A percentile compares a stretch with the other conserved stretches of the same genome.
These are phyloP conservation scores for Eupsilia transversa DNA, from an alignment of 2,888 invertebrate species.

Conservation along the genomic window DNA sequence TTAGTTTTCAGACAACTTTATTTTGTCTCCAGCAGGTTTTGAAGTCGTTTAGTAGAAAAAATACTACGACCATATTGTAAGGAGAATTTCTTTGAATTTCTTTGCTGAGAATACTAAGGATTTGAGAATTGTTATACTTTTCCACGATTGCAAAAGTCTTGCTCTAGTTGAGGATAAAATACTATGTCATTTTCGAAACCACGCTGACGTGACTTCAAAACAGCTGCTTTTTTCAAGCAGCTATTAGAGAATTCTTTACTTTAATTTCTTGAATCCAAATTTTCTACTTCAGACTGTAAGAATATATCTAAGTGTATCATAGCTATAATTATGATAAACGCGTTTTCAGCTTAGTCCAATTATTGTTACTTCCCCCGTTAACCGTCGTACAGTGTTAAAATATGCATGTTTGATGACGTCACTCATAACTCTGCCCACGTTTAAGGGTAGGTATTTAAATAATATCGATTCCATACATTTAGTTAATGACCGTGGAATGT, in stretches of 20 bases:
- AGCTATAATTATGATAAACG: neutral
- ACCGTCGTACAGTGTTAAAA: neutral
- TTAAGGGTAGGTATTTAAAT: neutral
- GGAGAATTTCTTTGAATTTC: conserved; percentile 31
- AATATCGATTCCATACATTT: neutral
- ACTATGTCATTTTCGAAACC: conserved; percentile 15
- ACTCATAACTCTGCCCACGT: neutral
- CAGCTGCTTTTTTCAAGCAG: neutral
- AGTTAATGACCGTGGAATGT: neutral
- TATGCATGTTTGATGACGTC: conserved; percentile 3
- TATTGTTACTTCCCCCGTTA: neutral
- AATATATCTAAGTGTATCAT: neutral
- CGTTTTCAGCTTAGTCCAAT: neutral
- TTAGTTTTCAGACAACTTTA: conserved; percentile 48
- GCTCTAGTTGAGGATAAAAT: conserved; percentile 11
- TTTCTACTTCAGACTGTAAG: neutral
- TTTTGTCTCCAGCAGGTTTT: conserved; percentile 44
- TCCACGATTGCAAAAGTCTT: conserved; percentile 1
- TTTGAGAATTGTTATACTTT: conserved; percentile 25
- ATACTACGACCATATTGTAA: conserved; percentile 18
- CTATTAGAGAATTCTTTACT: neutral
- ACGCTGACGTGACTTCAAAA: conserved; percentile 17
- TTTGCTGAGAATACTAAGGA: conserved; percentile 27
- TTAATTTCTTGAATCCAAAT: neutral
- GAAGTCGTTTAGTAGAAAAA: conserved; percentile 54